These are phyloP conservation scores for Polydrusus tereticollis DNA, from an alignment of 2,888 invertebrate genomes.

Conservation along the genomic window DNA sequence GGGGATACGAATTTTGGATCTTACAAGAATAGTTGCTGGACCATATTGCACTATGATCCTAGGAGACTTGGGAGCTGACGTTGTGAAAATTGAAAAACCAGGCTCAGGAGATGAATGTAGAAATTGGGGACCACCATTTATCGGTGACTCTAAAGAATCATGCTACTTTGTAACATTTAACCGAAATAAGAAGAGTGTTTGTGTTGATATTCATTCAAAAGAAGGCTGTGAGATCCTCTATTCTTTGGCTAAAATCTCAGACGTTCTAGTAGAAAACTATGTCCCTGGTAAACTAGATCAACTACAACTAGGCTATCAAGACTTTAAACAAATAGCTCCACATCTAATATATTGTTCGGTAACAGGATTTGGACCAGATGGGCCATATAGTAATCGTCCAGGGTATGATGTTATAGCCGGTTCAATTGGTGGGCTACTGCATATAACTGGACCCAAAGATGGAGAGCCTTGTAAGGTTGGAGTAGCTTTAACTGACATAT, in stretches of 20 bases:
- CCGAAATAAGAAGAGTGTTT: constrained; percentile 94
- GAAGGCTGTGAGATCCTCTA: constrained; percentile 76
- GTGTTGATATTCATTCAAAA: constrained; percentile 83
- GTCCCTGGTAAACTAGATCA: constrained; percentile 88
- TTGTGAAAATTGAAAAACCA: constrained; percentile 92
- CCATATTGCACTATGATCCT: constrained; percentile 95
- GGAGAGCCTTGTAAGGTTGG: constrained; percentile 93
- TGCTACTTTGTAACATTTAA: constrained; percentile 91
- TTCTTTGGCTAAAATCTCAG: constrained; percentile 81
- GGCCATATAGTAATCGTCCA: constrained; percentile 88
- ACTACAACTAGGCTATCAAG: constrained; percentile 84
- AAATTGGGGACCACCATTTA: constrained; percentile 94
- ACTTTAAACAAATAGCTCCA: constrained; percentile 78
- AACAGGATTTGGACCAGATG: constrained; percentile 90
- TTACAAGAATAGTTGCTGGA: constrained; percentile 91
- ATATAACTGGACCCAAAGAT: constrained; percentile 87
- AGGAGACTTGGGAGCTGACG: constrained; percentile 92
- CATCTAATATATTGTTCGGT: constrained; percentile 92
- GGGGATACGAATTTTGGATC: constrained; percentile 82
- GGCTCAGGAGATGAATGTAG: constrained; percentile 88
- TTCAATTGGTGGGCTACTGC: constrained; percentile 90
- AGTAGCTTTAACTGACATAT: constrained; percentile 92
- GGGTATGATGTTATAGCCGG: constrained; percentile 98
- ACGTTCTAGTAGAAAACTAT: constrained; percentile 94
- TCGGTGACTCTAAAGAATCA: constrained; percentile 74